Base-by-base conservation (phyloP, 1,140 invertebrate genomes). In the Thaumetopoea pityocampa region DNA sequence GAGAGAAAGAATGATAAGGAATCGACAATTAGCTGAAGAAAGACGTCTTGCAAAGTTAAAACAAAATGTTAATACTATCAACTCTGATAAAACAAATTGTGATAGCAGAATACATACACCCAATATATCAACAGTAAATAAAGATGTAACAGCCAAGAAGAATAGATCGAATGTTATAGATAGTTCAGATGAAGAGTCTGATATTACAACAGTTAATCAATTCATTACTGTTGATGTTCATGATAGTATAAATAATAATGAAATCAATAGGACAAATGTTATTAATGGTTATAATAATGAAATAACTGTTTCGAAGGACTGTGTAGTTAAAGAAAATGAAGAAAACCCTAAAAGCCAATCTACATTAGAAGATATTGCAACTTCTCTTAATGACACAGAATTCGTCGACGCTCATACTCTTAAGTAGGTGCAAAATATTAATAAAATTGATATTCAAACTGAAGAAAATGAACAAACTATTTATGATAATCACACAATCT, bases 21-120 rank as follows among this genome's bases (percentile, higher is more conserved):
- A 77, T 52, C 61, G 73, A 44, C 63, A 57, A 58, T 28, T 85
- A 15, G 85, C 85, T 3, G 82, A 85, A 73, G 74, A 86, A 54
- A 67, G 67, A 38, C 54, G 81, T 47, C 52, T 74, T 8, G 68
- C 73, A 16, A 64, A 59, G 46, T 45, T 80, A 5, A 67, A 67
- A 46, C 69, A 62, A 22, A 43, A 34, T 33, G 34, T 22, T 30
- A 34, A 4, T 23, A 42, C 20, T 36, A 57, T 44, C n/a, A 34
- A 9, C 4, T 34, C 23, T 24, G 42, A 14, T 28, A 37, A 37
- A 17, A 14, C 18, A 19, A 22, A 51, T 10, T 27, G 9, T 15
- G 27, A 43, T 19, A 9, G 28, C 17, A 26, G 30, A 26, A 2
- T 8, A 24, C 36, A 20, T 32, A 40, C 32, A 22, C 10, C 26